Conservation (phyloP, 2,888 invertebrate genomes). For the Stegophylla sp. region DNA sequence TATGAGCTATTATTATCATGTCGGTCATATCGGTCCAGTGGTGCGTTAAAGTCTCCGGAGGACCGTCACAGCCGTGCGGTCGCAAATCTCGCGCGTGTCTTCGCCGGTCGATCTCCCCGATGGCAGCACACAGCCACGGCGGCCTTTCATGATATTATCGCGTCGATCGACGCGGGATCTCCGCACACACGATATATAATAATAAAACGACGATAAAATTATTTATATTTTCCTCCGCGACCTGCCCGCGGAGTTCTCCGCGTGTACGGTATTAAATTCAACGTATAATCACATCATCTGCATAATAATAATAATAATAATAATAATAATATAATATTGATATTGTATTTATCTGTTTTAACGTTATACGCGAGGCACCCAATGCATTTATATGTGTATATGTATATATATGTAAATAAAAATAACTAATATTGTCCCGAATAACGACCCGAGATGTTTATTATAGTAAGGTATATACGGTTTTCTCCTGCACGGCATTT, state of each 20-base stretch:
- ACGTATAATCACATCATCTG: background rate
- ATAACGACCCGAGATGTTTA: background rate
- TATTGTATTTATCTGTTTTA: background rate
- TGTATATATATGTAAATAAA: no score
- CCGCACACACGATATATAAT: background rate
- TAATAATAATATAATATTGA: no score
- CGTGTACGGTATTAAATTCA: background rate
- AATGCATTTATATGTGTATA: no score
- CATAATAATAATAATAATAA: background rate
- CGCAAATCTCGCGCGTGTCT: background rate
- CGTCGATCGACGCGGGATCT: background rate
- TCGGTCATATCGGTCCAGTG: background rate
- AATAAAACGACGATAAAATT: background rate
- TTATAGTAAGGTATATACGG: no score
- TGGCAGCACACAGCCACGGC: background rate
- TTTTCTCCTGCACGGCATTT: background rate
- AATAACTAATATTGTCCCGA: background rate
- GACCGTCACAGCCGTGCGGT: background rate
- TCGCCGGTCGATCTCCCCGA: background rate
- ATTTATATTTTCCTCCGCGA: background rate
- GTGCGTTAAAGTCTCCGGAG: conserved; percentile 10
- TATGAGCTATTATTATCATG: no score
- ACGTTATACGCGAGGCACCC: background rate
- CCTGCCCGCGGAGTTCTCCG: background rate
- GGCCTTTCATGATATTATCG: background rate